phyloP scores from a whole-genome alignment of 2,797 vertebrate genomes.

The Urophycis tenuis region DNA sequence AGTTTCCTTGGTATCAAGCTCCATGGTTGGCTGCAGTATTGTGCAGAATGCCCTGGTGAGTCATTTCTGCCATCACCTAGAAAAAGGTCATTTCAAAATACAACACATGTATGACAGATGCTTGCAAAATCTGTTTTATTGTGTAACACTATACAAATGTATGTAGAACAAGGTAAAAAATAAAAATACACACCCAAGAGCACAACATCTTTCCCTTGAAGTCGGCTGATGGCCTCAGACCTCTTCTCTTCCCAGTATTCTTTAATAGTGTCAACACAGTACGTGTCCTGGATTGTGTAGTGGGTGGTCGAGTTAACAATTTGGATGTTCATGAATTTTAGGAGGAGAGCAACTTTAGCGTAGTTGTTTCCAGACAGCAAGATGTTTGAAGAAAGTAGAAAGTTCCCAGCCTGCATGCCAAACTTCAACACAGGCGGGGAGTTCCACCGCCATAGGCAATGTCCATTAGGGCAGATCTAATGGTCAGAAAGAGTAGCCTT shows the following conservation, averaged over 20 bases:
- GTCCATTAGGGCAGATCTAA: background rate
- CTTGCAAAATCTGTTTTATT: background rate
- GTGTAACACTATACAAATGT: background rate
- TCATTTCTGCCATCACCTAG: slow-evolving; percentile 4
- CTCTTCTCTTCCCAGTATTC: slow-evolving; percentile 12
- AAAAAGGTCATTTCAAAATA: background rate
- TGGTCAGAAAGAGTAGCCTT: too few relatives aligned
- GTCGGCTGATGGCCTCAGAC: background rate
- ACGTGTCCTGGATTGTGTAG: slow-evolving; percentile 8
- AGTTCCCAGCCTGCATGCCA: slow-evolving; percentile 12
- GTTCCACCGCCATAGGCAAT: slow-evolving; percentile 5
- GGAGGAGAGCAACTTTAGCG: background rate
- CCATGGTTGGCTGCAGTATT: slow-evolving; percentile 6
- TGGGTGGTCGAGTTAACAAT: background rate
- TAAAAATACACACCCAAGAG: background rate
- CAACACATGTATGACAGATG: background rate
- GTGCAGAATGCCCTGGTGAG: slow-evolving; percentile 3
- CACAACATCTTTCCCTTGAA: slow-evolving; percentile 3
- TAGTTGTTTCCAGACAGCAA: slow-evolving; percentile 15
- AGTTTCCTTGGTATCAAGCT: background rate
- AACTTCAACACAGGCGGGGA: slow-evolving; percentile 6
- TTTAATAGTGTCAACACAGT: slow-evolving; percentile 15
- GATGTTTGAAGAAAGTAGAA: slow-evolving; percentile 10
- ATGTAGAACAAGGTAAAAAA: background rate
- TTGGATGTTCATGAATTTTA: slow-evolving; percentile 14